Base-by-base conservation (phyloP, 2,113 vertebrate species). In the Pycnonotus jocosus region DNA sequence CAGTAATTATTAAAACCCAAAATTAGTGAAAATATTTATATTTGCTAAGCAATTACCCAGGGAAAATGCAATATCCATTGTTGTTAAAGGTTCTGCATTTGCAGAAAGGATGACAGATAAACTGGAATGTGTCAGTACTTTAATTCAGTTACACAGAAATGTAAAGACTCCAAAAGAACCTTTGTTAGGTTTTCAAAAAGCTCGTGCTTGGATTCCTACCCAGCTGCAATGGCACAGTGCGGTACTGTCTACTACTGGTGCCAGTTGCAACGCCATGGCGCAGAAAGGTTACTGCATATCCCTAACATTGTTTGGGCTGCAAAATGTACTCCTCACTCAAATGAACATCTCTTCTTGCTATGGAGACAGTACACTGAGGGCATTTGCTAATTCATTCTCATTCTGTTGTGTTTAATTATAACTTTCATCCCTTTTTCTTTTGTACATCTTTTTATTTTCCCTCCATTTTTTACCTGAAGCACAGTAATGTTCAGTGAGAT, bases 151-250 rank as follows among this genome's bases (percentile, higher is more conserved):
- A 90, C 78, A 84, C 11, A 86, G 81, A 95, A 96, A 97, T 96
- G 88, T 95, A 96, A 97, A 96, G 95, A 84, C 74, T 89, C 83
- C 89, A 95, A 96, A 97, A 91, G 96, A 79, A 95, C 42, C 93
- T 98, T 98, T 97, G 93, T 97, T 95, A 90, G 92, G n/a, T 66
- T 83, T 96, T 95, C 83, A 57, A 94, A 97, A 92, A 96, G 61
- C 71, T 53, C 97, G 79, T 47, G 53, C 85, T 96, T 11, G 72
- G 94, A 93, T 93, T 88, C 50, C 69, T 96, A 95, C 88, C 93
- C 96, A 97, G 97, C 94, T 97, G 95, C 93, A 94, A 90, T 94
- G 97, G 94, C 96, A 98, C 95, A 97, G 95, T 77, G 85, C 57
- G 16, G 95, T 89, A 97, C 96, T 97, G 96, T 97, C 91, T 96